phyloP scores from a whole-genome alignment of 2,113 vertebrate genomes.

The Arvicanthis niloticus region DNA sequence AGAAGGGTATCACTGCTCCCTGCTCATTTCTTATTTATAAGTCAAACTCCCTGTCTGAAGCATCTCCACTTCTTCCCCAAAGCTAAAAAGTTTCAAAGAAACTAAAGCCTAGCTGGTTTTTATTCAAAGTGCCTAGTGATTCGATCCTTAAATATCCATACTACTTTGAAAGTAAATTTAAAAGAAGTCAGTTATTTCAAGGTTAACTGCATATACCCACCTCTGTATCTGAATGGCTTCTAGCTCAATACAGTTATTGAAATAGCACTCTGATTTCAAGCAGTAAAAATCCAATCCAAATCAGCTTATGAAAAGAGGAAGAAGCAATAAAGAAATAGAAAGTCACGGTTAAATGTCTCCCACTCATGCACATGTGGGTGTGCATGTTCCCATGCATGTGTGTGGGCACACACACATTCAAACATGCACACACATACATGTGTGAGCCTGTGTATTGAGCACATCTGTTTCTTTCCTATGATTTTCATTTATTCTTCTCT shows the following conservation, averaged over 20 bases:
- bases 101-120: constrained; percentile 42
- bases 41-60: constrained; percentile 53
- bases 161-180: constrained; percentile 52
- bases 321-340: not conserved
- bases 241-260: not conserved
- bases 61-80: constrained; percentile 38
- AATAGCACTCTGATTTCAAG: constrained; percentile 36
- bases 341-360: not conserved
- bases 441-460: not conserved
- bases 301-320: not conserved
- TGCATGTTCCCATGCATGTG: not conserved
- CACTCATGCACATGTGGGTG: fast-evolving
- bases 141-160: constrained; percentile 38
- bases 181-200: constrained; percentile 37
- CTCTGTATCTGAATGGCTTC: not conserved
- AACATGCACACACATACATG: not conserved
- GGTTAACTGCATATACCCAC: constrained; percentile 14
- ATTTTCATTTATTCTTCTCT: not conserved
- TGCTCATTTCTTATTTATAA: constrained; percentile 72
- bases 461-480: not conserved
- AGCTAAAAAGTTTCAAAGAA: constrained; percentile 67
- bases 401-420: not conserved
- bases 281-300: constrained; percentile 11
- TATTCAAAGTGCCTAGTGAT: constrained; percentile 40
- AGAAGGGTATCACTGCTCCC: not conserved